Base-by-base conservation (phyloP, 2,113 vertebrate species). In the Corythaixoides concolor region DNA sequence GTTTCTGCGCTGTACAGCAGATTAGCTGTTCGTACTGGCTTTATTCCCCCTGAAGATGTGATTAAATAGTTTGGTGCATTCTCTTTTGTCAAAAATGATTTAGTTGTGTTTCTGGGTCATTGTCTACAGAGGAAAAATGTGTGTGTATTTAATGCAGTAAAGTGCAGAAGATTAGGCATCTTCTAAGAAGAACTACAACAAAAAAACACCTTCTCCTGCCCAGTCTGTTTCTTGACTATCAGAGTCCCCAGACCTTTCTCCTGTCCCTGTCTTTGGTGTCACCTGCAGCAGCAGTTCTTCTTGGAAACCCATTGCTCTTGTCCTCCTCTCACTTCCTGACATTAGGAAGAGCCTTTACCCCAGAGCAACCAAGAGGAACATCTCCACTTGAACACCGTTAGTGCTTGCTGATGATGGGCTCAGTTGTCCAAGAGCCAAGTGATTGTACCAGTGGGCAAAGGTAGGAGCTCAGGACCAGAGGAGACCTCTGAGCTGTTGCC, bases 81-180 rank as follows among this genome's bases (percentile, higher is more conserved):
- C 74, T 85, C 91, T 79, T 89, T 81, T 94, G 73, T 96, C 11
- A 3, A 47, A 85, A 85, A 72, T 91, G 69, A 85, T 85, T 72
- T 88, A 72, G 73, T 43, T 78, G 53, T 75, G 74, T 93, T 97
- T 96, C 81, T 97, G 75, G 93, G 93, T 95, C 96, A 79, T 28
- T 53, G 49, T 95, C 89, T 72, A 6, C 39, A 75, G 62, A 91
- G 70, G 77, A 87, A 78, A 79, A 87, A 75, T 20, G 18, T 3
- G 8, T 1, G 0, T 89, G 4, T 82, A 20, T 88, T 95, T 89
- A 76, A 88, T 53, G 81, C 7, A 0, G 78, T 67, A 15, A 78
- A 91, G 80, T 24, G 59, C 1, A n/a, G n/a, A n/a, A n/a, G n/a
- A 3, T 87, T 74, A 52, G 49, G 39, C 56, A 20, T 56, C 80